Percentiles rank a stretch among this genome's conserved stretches.
These are phyloP conservation scores for Saccopteryx bilineata DNA, from an alignment of 2,113 vertebrate genomes.

Conservation along the genomic window DNA sequence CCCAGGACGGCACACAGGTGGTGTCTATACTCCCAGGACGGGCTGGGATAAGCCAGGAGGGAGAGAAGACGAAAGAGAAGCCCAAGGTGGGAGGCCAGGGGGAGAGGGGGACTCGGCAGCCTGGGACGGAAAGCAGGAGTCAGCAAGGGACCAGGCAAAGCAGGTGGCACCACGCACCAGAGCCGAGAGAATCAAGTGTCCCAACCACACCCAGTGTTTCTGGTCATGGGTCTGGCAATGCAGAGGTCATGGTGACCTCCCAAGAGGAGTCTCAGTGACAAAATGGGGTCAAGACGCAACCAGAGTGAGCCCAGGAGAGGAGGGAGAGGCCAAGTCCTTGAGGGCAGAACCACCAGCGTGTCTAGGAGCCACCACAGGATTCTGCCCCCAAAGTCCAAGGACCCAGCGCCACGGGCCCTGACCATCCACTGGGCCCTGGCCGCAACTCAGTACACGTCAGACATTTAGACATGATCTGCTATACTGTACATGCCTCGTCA, in stretches of 20 bases:
- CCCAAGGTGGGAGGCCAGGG: background rate
- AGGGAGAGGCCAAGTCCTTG: background rate
- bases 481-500: background rate
- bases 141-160: background rate
- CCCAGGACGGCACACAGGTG: accelerated
- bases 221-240: background rate
- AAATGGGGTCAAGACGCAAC: background rate
- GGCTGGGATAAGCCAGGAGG: background rate
- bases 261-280: background rate
- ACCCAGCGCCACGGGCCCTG: accelerated
- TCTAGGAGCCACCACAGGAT: too few species aligned
- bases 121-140: background rate
- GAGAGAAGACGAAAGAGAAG: background rate
- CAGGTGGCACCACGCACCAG: background rate
- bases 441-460: too few species aligned
- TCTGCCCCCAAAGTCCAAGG: too few species aligned
- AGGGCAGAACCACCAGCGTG: accelerated
- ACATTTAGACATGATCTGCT: too few species aligned
- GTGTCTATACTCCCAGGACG: accelerated
- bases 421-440: background rate
- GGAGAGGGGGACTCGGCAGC: accelerated
- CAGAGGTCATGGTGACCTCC: background rate
- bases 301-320: background rate
- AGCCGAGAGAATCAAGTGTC: background rate
- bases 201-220: background rate